Conservation (phyloP, 92 coral and sea anemone genomes). For the Porites rus region DNA sequence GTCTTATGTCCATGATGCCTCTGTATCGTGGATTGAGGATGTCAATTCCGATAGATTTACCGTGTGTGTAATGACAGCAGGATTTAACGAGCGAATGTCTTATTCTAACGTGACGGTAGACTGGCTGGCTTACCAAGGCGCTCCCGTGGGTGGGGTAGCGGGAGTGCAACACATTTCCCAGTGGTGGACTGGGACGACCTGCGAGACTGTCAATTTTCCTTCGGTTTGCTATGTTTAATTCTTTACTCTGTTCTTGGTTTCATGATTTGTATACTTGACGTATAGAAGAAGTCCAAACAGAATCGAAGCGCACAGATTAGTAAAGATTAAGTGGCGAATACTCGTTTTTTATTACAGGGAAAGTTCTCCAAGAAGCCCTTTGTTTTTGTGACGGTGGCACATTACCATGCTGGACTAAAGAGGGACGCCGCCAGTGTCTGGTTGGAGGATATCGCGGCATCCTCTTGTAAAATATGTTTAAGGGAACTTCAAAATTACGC, state of each 20-base stretch:
- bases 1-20: not conserved
- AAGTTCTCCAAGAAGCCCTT: not conserved
- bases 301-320: no score
- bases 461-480: not conserved
- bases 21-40: not conserved
- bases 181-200: not conserved
- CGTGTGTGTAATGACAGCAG: not conserved
- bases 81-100: not conserved
- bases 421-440: not conserved
- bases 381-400: not conserved
- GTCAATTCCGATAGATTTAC: not conserved
- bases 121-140: not conserved
- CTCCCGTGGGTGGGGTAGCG: not conserved
- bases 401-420: not conserved
- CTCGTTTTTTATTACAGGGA: not conserved
- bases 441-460: not conserved
- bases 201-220: not conserved
- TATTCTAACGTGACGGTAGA: not conserved
- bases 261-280: no score
- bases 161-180: not conserved
- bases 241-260: no score
- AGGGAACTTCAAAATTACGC: not conserved
- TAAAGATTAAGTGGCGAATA: no score
- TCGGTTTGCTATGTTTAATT: not conserved
- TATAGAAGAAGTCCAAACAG: no score